These are phyloP conservation scores for Sorex araneus DNA, from an alignment of 2,113 vertebrate species.

Conservation along the genomic window DNA sequence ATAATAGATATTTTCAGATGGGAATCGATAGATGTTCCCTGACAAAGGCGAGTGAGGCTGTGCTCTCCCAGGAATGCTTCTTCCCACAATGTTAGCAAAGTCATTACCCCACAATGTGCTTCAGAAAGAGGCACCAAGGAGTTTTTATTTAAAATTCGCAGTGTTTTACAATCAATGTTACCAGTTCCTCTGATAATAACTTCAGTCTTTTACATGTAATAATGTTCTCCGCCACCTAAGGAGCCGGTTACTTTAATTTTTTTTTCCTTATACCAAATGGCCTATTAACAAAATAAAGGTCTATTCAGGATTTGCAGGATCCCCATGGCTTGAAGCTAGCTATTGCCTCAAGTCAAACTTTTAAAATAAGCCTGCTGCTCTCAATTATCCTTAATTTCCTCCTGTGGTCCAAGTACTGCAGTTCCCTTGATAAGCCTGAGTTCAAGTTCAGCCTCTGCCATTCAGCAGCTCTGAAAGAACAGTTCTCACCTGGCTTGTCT, in stretches of 20 bases:
- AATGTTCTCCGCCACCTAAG: slow-evolving; percentile 66
- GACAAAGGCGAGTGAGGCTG: neutral
- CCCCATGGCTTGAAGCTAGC: neutral
- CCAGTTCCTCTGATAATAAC: slow-evolving; percentile 57
- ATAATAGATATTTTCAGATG: neutral
- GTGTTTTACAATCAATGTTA: slow-evolving; percentile 53
- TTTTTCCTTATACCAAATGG: slow-evolving; percentile 64
- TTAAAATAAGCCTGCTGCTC: slow-evolving; percentile 43
- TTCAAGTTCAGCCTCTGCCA: neutral
- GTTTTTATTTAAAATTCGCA: slow-evolving; percentile 67
- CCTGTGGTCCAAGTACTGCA: neutral
- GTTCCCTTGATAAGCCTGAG: neutral
- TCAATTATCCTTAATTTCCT: neutral
- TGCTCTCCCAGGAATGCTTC: neutral
- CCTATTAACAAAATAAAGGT: slow-evolving; percentile 61
- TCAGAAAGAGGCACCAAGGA: slow-evolving; percentile 11
- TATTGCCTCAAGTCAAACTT: slow-evolving; percentile 52
- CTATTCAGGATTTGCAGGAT: slow-evolving; percentile 34
- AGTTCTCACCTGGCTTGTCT: neutral
- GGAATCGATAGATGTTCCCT: neutral
- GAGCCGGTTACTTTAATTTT: slow-evolving; percentile 48
- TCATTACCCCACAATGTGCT: neutral
- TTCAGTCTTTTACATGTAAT: slow-evolving; percentile 58
- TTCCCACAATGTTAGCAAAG: neutral
- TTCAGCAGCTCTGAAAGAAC: neutral